Conservation (phyloP, 1,140 invertebrate genomes). For the Galendromus occidentalis region DNA sequence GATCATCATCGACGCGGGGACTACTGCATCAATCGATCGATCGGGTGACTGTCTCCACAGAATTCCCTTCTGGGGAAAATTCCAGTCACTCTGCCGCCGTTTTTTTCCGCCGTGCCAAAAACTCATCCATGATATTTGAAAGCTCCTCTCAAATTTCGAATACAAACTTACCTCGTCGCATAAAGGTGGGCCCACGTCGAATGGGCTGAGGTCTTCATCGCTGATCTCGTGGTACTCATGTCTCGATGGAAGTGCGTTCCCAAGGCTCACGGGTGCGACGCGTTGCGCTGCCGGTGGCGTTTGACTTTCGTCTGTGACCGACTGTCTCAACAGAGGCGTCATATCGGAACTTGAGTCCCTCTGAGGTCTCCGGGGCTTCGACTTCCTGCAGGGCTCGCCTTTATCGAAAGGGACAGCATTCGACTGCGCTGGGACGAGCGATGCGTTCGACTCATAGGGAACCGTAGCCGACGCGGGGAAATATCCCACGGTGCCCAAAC, state of each 20-base stretch:
- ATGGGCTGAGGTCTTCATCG: conserved; percentile 50
- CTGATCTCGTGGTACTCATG: conserved; percentile 84
- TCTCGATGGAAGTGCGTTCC: conserved; percentile 4
- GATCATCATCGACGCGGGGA: too few species aligned
- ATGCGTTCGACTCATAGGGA: neutral
- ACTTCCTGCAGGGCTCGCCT: neutral
- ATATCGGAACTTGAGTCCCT: conserved; percentile 8
- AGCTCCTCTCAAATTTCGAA: too few species aligned
- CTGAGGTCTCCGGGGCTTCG: neutral
- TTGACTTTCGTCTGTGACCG: neutral
- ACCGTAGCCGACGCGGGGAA: conserved; percentile 2
- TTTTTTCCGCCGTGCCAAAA: too few species aligned
- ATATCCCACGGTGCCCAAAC: neutral
- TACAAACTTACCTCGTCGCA: conserved; percentile 5
- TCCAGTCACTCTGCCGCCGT: too few species aligned
- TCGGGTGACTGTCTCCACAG: too few species aligned
- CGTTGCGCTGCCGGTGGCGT: neutral
- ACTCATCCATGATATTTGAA: too few species aligned
- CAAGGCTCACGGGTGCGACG: neutral
- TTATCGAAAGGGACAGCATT: neutral
- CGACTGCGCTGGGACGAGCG: neutral
- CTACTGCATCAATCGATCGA: too few species aligned
- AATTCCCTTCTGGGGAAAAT: too few species aligned
- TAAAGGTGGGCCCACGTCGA: neutral
- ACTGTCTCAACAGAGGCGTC: neutral